Percentiles rank a stretch among this genome's conserved stretches.
Evolutionary conservation across 2,113 vertebrate genomes (phyloP).

Genomic region (Rhagologus leucostigma): DNA sequence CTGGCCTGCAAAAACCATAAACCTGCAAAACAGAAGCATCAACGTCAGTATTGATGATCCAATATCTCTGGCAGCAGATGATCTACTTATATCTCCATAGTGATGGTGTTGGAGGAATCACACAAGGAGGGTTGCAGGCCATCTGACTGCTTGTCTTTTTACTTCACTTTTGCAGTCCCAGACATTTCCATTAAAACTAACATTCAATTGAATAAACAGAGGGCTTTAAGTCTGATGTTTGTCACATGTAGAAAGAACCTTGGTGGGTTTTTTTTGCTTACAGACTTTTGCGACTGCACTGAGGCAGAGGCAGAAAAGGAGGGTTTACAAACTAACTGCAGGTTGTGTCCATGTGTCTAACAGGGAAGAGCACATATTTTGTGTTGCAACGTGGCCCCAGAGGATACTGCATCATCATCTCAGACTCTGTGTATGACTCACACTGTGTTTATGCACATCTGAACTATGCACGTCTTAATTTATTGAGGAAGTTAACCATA

Average conservation of each 20-base stretch:
- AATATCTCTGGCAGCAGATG: background rate
- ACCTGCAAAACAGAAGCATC: background rate
- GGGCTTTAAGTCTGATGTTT: background rate
- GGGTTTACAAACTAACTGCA: background rate
- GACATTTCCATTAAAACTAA: background rate
- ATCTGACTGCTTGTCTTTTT: background rate
- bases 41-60: rapidly evolving
- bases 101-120: background rate
- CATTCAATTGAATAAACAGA: background rate
- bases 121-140: background rate
- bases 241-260: background rate
- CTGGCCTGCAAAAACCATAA: background rate
- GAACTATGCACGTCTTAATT: background rate
- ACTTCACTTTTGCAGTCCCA: background rate
- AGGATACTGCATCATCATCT: background rate
- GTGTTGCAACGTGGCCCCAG: background rate
- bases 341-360: background rate
- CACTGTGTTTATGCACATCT: background rate
- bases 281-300: background rate
- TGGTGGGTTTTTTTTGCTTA: background rate
- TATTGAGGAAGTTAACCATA: background rate
- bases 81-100: background rate
- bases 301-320: background rate
- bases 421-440: background rate
- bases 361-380: background rate